phyloP scores from a whole-genome alignment of 2,797 vertebrate genomes.

The Avahi laniger region DNA sequence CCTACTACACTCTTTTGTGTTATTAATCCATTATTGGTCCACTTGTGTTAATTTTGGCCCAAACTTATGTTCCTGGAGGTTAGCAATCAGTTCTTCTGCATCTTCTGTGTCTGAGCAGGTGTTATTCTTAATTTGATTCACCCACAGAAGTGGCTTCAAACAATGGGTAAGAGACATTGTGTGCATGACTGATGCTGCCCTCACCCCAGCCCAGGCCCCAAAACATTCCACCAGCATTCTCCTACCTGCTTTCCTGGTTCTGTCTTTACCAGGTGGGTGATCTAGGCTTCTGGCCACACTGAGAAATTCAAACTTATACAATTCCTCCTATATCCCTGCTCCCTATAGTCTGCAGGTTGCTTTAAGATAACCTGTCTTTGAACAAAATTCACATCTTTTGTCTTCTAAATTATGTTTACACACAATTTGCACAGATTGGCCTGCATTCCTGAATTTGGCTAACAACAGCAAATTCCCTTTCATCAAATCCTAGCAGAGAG shows the following conservation, averaged over 20 bases:
- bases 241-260: background rate
- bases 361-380: conserved; percentile 10
- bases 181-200: background rate
- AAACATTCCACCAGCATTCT: background rate
- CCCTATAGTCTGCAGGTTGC: background rate
- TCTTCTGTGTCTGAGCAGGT: background rate
- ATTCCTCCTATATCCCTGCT: background rate
- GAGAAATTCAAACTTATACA: background rate
- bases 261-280: background rate
- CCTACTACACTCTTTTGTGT: background rate
- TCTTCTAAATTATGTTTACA: conserved; percentile 38
- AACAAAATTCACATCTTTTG: conserved; percentile 29
- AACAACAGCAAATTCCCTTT: background rate
- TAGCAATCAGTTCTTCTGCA: background rate
- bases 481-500: background rate
- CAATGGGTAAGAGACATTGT: background rate
- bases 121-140: background rate
- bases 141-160: background rate
- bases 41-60: background rate
- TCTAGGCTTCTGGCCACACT: background rate
- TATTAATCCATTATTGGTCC: background rate
- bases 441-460: conserved; percentile 35
- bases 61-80: background rate
- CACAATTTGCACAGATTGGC: background rate
- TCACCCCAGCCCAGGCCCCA: background rate